These are phyloP conservation scores for Drosophila trapezifrons DNA, from an alignment of 1,140 invertebrate genomes.

Conservation along the genomic window DNA sequence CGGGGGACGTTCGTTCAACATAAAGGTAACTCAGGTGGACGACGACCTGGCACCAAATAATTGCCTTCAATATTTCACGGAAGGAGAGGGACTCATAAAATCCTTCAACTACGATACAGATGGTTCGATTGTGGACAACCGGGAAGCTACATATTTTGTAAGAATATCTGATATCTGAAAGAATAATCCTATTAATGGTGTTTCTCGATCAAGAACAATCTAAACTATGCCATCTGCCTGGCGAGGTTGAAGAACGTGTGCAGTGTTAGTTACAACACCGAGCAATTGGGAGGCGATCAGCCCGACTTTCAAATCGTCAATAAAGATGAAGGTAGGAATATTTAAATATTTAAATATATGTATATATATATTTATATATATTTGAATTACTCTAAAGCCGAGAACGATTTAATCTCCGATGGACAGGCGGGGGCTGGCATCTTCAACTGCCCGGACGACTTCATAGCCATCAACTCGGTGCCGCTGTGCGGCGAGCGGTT, in stretches of 20 bases:
- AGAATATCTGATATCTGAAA: slow-evolving; percentile 14
- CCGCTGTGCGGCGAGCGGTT: slow-evolving; percentile 90
- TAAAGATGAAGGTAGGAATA: slow-evolving; percentile 84
- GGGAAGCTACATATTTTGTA: slow-evolving; percentile 86
- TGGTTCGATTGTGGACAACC: slow-evolving; percentile 85
- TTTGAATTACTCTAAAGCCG: slow-evolving; percentile 47
- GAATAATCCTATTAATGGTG: neutral
- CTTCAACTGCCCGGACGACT: slow-evolving; percentile 90
- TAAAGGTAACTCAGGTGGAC: slow-evolving; percentile 87
- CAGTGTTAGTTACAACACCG: slow-evolving; percentile 87
- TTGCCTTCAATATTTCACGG: slow-evolving; percentile 89
- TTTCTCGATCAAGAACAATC: slow-evolving; percentile 87
- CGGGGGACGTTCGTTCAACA: slow-evolving; percentile 86
- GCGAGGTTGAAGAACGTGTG: slow-evolving; percentile 87
- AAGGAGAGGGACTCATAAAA: slow-evolving; percentile 86
- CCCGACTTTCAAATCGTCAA: slow-evolving; percentile 88
- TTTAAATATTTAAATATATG: slow-evolving; percentile 71
- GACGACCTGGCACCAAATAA: slow-evolving; percentile 85
- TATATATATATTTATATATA: too few species aligned
- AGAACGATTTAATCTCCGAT: slow-evolving; percentile 85
- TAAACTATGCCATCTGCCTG: slow-evolving; percentile 92
- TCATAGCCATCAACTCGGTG: slow-evolving; percentile 88
- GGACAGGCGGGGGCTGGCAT: slow-evolving; percentile 89
- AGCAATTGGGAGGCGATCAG: slow-evolving; percentile 84
- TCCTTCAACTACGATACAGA: slow-evolving; percentile 90